phyloP scores from a whole-genome alignment of 2,113 vertebrate species.

The Carassius auratus region DNA sequence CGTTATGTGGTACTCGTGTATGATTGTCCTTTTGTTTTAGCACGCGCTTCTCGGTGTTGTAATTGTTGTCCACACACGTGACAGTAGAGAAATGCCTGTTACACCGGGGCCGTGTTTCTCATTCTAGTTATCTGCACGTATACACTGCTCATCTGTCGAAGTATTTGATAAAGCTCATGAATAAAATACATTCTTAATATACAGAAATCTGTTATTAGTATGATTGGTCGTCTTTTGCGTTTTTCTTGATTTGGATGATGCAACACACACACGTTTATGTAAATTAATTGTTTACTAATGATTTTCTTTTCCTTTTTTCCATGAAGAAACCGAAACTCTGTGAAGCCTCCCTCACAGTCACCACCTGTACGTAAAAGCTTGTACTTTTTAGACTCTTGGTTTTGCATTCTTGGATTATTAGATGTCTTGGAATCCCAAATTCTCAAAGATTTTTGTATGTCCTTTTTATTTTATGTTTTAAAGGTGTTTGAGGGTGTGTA shows the following conservation, averaged over 20 bases:
- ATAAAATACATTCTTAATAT: not conserved
- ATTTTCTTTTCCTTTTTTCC: not conserved
- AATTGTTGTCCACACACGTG: not conserved
- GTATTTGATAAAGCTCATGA: not conserved
- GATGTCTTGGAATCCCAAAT: not conserved
- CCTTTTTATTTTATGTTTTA: not conserved
- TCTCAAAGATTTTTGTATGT: not conserved
- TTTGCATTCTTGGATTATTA: not conserved
- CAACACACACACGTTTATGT: not conserved
- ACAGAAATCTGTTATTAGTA: not conserved
- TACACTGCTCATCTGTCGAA: not conserved
- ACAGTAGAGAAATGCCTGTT: not conserved
- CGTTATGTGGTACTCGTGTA: not conserved
- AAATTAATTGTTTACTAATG: not conserved
- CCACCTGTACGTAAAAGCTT: slow-evolving; percentile 71
- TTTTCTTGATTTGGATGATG: not conserved
- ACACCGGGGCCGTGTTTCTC: not conserved
- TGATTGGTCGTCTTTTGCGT: not conserved
- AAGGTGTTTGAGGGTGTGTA: slow-evolving; percentile 85
- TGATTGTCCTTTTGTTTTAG: slow-evolving; percentile 24
- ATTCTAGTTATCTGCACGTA: not conserved
- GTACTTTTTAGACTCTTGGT: not conserved
- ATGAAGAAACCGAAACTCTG: slow-evolving; percentile 79
- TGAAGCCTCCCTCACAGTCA: slow-evolving; percentile 79
- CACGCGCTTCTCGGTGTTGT: not conserved